These are phyloP conservation scores for Brachionus calyciflorus DNA, from an alignment of 1,140 invertebrate species.

Conservation along the genomic window DNA sequence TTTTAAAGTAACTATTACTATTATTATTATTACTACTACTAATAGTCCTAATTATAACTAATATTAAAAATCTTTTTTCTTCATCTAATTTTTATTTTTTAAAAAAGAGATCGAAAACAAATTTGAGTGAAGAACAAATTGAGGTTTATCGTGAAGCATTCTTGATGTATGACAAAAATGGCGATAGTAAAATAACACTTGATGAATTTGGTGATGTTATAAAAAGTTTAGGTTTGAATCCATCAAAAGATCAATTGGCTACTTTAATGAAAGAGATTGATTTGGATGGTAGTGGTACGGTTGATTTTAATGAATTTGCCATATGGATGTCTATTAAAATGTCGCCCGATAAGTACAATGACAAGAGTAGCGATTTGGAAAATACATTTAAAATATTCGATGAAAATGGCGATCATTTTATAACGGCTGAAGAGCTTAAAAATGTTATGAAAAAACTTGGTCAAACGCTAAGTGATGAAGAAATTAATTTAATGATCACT, in stretches of 20 bases:
- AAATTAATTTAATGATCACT: constrained; percentile 45
- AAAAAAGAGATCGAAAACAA: constrained; percentile 6
- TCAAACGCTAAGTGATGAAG: constrained; percentile 28
- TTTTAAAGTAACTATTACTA: no score
- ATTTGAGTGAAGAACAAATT: constrained; percentile 25
- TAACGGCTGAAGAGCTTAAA: constrained; percentile 44
- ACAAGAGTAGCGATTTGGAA: constrained; percentile 27
- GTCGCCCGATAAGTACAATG: constrained; percentile 37
- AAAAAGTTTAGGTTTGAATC: constrained; percentile 30
- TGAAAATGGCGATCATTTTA: constrained; percentile 46
- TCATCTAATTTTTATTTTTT: background rate
- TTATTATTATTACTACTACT: no score
- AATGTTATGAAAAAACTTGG: constrained; percentile 46
- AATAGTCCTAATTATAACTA: no score
- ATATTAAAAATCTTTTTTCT: no score
- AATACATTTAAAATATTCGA: constrained; percentile 46
- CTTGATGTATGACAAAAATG: constrained; percentile 42
- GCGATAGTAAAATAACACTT: constrained; percentile 42
- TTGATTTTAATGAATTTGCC: constrained; percentile 45
- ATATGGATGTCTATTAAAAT: constrained; percentile 47
- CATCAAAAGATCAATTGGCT: constrained; percentile 43
- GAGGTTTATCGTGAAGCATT: constrained; percentile 44
- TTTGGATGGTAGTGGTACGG: constrained; percentile 36
- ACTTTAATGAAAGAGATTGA: constrained; percentile 45
- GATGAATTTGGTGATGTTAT: constrained; percentile 46